Conservation (phyloP, 2,888 invertebrate species). For the Hanleya hanleyi region DNA sequence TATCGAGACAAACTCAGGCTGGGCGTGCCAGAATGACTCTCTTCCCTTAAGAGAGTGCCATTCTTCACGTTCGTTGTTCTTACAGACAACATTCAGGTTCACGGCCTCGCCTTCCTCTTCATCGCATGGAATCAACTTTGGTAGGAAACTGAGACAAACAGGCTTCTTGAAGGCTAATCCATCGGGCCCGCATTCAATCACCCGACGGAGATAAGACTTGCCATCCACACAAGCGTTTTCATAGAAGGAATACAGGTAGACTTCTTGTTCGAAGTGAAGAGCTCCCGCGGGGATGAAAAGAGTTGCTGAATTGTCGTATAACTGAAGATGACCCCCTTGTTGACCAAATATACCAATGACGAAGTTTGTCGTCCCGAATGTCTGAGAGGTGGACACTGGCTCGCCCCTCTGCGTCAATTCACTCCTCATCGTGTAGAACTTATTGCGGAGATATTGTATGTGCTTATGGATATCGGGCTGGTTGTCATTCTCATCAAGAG, state of each 20-base stretch:
- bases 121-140: not conserved
- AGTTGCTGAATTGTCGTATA: not conserved
- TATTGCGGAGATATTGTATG: not conserved
- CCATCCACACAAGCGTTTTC: not conserved
- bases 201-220: not conserved
- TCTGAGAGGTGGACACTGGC: not conserved
- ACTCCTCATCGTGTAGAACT: not conserved
- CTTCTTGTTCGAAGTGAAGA: not conserved
- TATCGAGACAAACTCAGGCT: not conserved
- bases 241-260: slow-evolving; percentile 1
- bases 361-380: not conserved
- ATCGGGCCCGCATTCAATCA: slow-evolving; percentile 12
- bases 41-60: not conserved
- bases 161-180: not conserved
- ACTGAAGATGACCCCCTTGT: not conserved
- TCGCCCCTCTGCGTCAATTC: not conserved
- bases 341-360: slow-evolving; percentile 1
- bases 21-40: not conserved
- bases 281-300: not conserved
- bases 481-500: not conserved
- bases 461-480: not conserved
- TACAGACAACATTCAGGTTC: not conserved
- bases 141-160: slow-evolving; percentile 5
- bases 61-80: not conserved
- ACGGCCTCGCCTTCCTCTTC: not conserved